Percentiles rank a stretch among this genome's conserved stretches.
Conservation (phyloP, 2,888 invertebrate genomes). For the Hymenopus coronatus region DNA sequence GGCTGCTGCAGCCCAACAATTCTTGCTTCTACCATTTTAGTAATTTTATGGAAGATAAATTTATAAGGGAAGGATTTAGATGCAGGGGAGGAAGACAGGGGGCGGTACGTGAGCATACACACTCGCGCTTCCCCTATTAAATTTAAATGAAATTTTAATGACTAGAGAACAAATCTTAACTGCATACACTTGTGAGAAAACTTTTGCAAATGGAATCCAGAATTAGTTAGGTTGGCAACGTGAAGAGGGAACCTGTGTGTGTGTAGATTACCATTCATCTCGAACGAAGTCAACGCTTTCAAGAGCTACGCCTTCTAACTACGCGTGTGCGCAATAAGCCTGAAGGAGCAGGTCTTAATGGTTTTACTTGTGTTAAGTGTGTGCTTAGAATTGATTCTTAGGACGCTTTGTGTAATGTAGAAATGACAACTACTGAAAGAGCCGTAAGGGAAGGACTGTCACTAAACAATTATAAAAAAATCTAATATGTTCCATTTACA, state of each 20-base stretch:
- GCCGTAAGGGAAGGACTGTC: too few relatives aligned
- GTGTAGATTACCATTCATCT: background rate
- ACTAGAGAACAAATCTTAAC: conserved; percentile 13
- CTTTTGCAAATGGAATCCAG: conserved; percentile 31
- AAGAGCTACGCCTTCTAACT: background rate
- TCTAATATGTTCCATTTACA: too few relatives aligned
- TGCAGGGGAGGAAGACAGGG: background rate
- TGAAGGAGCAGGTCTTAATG: background rate
- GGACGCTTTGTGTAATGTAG: background rate
- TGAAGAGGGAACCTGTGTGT: background rate
- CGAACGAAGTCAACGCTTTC: background rate
- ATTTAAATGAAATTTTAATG: conserved; percentile 36
- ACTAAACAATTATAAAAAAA: too few relatives aligned
- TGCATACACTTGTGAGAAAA: conserved; percentile 2
- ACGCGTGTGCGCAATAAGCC: background rate
- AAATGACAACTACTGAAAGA: background rate
- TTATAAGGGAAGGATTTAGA: conserved; percentile 24
- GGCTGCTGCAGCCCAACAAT: background rate
- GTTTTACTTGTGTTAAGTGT: background rate
- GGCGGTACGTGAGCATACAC: background rate
- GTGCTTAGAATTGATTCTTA: background rate
- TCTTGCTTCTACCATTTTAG: conserved; percentile 32
- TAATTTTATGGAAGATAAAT: conserved; percentile 33
- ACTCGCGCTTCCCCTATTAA: conserved; percentile 24
- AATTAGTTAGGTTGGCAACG: conserved; percentile 24